Evolutionary conservation across 2,797 vertebrate genomes (phyloP).

Genomic region (Numenius phaeopus): DNA sequence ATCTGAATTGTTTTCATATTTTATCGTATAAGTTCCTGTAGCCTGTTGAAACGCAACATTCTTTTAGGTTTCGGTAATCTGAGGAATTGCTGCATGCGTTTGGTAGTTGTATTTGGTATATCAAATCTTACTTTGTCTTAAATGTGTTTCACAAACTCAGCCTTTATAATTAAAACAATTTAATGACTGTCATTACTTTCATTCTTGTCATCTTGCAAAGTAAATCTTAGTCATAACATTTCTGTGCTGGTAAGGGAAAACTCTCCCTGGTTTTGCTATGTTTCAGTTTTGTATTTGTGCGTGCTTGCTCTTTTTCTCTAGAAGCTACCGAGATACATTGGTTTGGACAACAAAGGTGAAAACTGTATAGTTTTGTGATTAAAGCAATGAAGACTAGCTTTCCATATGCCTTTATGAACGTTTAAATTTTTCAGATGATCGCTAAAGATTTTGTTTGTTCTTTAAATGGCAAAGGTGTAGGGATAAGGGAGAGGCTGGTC

Average conservation of each 20-base stretch:
- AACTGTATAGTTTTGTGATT: neutral
- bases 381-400: neutral
- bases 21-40: neutral
- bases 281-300: neutral
- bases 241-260: neutral
- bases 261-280: neutral
- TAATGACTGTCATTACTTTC: neutral
- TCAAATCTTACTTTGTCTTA: neutral
- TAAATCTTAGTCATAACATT: neutral
- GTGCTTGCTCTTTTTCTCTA: neutral
- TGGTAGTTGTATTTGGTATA: neutral
- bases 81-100: neutral
- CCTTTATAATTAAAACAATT: neutral
- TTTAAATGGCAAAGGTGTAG: neutral
- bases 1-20: conserved; percentile 21
- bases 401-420: neutral
- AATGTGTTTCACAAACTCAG: neutral
- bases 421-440: neutral
- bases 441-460: neutral
- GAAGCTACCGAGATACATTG: neutral
- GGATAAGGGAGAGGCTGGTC: conserved; percentile 2
- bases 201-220: neutral
- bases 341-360: neutral
- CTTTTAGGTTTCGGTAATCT: neutral
- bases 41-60: neutral